A percentile compares a stretch with the other conserved stretches of the same genome.
Conservation (phyloP, 2,113 vertebrate genomes). For the Nesoenas mayeri region DNA sequence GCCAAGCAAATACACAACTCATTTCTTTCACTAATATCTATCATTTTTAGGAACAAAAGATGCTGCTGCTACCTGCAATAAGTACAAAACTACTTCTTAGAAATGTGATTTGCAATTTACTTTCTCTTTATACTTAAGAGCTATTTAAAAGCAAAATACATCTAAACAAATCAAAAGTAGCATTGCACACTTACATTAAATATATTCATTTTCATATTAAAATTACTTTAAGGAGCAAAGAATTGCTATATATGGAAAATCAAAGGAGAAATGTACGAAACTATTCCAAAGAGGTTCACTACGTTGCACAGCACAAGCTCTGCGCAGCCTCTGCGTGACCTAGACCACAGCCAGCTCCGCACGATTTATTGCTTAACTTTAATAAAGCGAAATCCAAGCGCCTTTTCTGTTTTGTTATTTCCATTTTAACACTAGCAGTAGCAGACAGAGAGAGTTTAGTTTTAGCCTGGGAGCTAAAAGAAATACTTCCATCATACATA, state of each 20-base stretch:
- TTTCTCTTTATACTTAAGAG: not conserved
- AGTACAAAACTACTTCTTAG: not conserved
- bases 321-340: not conserved
- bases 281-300: not conserved
- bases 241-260: not conserved
- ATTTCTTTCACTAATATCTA: not conserved
- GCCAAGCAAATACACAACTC: not conserved
- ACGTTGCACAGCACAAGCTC: not conserved
- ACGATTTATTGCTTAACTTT: constrained; percentile 36
- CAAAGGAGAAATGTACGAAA: not conserved
- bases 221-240: not conserved
- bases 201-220: not conserved
- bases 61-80: not conserved
- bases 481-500: constrained; percentile 10
- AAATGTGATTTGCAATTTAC: not conserved
- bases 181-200: not conserved
- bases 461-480: constrained; percentile 56
- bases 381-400: not conserved
- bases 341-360: not conserved
- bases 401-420: constrained; percentile 48
- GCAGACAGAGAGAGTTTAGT: constrained; percentile 57
- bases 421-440: constrained; percentile 44
- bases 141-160: not conserved
- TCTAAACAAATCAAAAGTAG: not conserved
- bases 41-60: not conserved